Conservation (phyloP, 2,113 vertebrate genomes). For the Monopterus albus region DNA sequence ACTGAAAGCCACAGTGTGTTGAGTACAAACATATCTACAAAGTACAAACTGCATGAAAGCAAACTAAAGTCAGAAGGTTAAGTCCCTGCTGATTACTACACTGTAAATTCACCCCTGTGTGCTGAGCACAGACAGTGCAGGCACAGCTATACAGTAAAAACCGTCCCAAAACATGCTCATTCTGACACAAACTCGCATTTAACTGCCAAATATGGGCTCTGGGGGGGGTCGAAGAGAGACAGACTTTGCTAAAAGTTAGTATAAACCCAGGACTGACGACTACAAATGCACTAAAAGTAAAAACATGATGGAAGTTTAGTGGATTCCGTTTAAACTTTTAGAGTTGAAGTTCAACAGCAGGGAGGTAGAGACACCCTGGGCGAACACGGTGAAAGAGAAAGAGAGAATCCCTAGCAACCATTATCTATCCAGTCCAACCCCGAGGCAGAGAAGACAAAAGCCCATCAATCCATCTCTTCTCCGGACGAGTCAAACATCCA, state of each 20-base stretch:
- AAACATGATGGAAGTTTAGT: too few relatives aligned
- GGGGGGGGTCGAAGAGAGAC: too few relatives aligned
- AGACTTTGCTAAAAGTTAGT: neutral
- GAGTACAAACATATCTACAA: too few relatives aligned
- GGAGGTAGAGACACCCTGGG: neutral
- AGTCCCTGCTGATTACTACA: too few relatives aligned
- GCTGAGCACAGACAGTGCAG: too few relatives aligned
- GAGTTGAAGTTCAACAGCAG: conserved; percentile 31
- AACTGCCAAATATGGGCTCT: neutral
- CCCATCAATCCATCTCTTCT: conserved; percentile 53
- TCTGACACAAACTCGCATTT: too few relatives aligned
- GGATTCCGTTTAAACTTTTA: neutral
- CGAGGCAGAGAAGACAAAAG: conserved; percentile 72
- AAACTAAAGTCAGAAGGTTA: too few relatives aligned
- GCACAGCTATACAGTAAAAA: too few relatives aligned
- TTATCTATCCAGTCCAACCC: conserved; percentile 73
- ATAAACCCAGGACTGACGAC: fast-evolving
- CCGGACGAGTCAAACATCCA: neutral
- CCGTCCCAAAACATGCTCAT: too few relatives aligned
- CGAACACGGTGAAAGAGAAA: neutral
- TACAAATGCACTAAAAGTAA: neutral
- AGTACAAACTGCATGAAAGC: too few relatives aligned
- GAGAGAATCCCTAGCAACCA: conserved; percentile 68
- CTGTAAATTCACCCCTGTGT: too few relatives aligned
- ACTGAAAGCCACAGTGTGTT: too few relatives aligned